Evolutionary conservation across 2,113 vertebrate genomes (phyloP).

Genomic region (Neodon shergylaensis): DNA sequence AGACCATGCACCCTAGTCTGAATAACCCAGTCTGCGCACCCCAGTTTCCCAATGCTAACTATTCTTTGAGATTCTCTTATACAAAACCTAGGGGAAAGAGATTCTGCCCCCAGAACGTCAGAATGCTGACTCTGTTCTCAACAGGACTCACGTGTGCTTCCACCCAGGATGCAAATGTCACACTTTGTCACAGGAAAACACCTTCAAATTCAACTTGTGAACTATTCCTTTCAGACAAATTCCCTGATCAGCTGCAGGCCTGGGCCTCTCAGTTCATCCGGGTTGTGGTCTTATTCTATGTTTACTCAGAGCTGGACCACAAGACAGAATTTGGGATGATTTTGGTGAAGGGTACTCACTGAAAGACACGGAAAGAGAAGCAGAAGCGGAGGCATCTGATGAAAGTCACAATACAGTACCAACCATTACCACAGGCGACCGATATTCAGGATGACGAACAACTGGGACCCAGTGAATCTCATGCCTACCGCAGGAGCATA

Average conservation of each 20-base stretch:
- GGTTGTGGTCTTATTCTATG: not conserved
- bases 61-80: not conserved
- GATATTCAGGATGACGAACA: not conserved
- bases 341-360: not conserved
- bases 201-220: not conserved
- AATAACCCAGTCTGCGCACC: not conserved
- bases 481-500: not conserved
- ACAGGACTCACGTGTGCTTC: not conserved
- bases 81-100: not conserved
- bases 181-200: not conserved
- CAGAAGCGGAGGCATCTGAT: not conserved
- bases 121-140: not conserved
- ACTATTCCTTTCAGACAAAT: not conserved
- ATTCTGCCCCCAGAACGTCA: not conserved
- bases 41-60: too few relatives aligned
- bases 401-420: not conserved
- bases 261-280: not conserved
- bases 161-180: not conserved
- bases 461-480: not conserved
- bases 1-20: not conserved
- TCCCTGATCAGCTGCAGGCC: not conserved
- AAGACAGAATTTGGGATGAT: not conserved
- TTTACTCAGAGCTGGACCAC: not conserved
- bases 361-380: not conserved
- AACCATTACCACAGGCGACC: accelerated